These are phyloP conservation scores for Sepiola atlantica DNA, from an alignment of 2,888 invertebrate species.

Conservation along the genomic window DNA sequence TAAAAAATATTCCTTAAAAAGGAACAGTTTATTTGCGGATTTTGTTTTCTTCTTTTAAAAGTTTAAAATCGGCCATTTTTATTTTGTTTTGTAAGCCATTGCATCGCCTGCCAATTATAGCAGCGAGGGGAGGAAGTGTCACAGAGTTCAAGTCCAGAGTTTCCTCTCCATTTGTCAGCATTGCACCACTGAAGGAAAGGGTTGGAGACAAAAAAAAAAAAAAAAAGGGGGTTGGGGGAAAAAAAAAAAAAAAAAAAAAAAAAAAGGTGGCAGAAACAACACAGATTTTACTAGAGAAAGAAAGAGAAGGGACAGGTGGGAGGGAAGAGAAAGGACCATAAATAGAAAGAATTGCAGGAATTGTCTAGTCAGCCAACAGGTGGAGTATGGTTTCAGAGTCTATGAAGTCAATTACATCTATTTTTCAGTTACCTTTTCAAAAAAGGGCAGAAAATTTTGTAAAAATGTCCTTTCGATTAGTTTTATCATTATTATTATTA, in stretches of 20 bases:
- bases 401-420: background rate
- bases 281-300: background rate
- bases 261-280: background rate
- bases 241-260: no score
- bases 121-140: background rate
- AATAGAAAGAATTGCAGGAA: background rate
- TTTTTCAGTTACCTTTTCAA: background rate
- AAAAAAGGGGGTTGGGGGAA: background rate
- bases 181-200: background rate
- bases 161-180: slow-evolving; percentile 32
- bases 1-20: background rate
- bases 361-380: background rate
- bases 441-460: background rate
- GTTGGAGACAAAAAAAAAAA: background rate
- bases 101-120: background rate
- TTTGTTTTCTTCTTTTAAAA: background rate
- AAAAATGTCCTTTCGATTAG: background rate
- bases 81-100: background rate
- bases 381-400: background rate
- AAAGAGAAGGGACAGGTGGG: background rate
- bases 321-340: background rate
- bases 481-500: background rate
- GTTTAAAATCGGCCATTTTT: background rate
- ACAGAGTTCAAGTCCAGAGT: slow-evolving; percentile 7
- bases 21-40: background rate